These are phyloP conservation scores for Nesidiocoris tenuis DNA, from an alignment of 2,888 invertebrate species.

Conservation along the genomic window DNA sequence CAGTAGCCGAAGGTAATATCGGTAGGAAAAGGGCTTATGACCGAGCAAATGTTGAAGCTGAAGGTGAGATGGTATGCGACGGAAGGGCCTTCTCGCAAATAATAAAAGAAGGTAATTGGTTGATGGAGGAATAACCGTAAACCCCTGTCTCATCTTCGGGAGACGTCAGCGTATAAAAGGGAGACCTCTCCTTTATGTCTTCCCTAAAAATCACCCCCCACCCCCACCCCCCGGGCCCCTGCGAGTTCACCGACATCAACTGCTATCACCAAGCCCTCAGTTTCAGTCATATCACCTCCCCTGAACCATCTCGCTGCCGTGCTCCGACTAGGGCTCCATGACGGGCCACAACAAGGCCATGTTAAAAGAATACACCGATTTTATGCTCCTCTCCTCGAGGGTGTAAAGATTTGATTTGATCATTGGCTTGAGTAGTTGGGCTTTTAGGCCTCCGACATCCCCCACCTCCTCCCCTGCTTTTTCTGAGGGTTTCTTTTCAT, in stretches of 20 bases:
- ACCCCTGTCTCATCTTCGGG: conserved; percentile 46
- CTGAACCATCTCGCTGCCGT: neutral
- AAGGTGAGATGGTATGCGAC: neutral
- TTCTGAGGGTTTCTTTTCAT: conserved; percentile 31
- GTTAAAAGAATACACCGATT: conserved; percentile 49
- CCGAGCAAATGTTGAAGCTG: neutral
- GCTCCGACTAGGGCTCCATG: neutral
- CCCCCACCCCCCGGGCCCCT: conserved; percentile 18
- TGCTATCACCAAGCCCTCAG: neutral
- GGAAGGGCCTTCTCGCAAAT: conserved; percentile 43
- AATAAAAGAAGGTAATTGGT: conserved; percentile 49
- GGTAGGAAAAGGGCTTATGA: conserved; percentile 29
- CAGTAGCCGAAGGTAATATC: conserved; percentile 21
- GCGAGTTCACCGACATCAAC: neutral
- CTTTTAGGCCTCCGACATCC: conserved; percentile 36
- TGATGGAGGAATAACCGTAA: conserved; percentile 49
- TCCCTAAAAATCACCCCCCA: conserved; percentile 45
- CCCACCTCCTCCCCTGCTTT: neutral
- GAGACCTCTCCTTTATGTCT: conserved; percentile 45
- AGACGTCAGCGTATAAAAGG: conserved; percentile 47
- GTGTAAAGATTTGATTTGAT: conserved; percentile 46
- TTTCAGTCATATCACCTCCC: neutral
- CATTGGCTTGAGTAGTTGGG: conserved; percentile 45
- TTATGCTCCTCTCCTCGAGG: conserved; percentile 45
- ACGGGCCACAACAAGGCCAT: conserved; percentile 13